These are phyloP conservation scores for Metopia argyrocephala DNA, from an alignment of 2,888 invertebrate genomes.

Conservation along the genomic window DNA sequence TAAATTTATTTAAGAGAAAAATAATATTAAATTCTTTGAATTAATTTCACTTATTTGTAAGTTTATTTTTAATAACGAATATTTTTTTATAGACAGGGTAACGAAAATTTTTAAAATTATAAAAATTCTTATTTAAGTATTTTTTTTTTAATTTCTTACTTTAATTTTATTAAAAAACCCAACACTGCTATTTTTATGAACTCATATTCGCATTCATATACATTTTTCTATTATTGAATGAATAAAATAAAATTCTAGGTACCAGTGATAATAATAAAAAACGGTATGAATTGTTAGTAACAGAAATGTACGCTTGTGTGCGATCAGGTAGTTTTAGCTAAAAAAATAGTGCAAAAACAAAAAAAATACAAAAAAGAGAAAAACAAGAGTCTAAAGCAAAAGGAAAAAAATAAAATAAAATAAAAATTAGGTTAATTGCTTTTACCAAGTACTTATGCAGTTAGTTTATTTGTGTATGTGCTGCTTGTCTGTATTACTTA, in stretches of 20 bases:
- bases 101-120: too few relatives aligned
- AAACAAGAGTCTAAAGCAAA: not conserved
- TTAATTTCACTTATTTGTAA: too few relatives aligned
- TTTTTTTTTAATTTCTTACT: not conserved
- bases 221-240: constrained; percentile 4
- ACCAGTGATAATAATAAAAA: constrained; percentile 34
- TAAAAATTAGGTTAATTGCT: constrained; percentile 63
- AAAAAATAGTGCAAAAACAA: constrained; percentile 9
- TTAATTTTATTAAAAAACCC: not conserved
- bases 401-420: constrained; percentile 26
- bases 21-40: too few relatives aligned
- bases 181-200: constrained; percentile 9
- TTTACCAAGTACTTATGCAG: constrained; percentile 58
- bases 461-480: constrained; percentile 36
- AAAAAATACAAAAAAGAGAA: too few relatives aligned
- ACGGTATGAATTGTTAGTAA: constrained; percentile 32
- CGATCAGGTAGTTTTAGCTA: not conserved
- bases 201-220: not conserved
- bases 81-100: too few relatives aligned
- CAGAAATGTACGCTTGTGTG: not conserved
- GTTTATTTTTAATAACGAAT: too few relatives aligned
- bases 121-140: too few relatives aligned
- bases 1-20: too few relatives aligned
- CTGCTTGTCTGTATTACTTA: constrained; percentile 31
- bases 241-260: constrained; percentile 23